These are phyloP conservation scores for Leucopsar rothschildi DNA, from an alignment of 2,113 vertebrate species.

Conservation along the genomic window DNA sequence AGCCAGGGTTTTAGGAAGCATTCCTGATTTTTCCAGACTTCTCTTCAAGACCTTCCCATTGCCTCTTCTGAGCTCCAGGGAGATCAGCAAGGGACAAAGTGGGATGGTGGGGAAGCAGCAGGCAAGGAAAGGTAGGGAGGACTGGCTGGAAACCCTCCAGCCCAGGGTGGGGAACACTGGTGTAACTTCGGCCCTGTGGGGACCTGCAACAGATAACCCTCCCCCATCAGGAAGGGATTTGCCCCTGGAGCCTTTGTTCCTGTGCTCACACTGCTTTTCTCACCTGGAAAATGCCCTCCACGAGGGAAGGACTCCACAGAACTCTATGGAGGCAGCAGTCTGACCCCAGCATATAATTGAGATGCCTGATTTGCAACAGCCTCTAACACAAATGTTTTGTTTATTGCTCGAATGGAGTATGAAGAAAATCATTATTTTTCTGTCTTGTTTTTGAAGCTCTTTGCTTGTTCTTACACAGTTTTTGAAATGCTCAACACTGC, in stretches of 20 bases:
- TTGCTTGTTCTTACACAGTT: not conserved
- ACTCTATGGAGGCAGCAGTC: not conserved
- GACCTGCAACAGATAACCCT: not conserved
- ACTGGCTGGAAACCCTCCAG: rapidly evolving
- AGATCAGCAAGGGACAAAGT: not conserved
- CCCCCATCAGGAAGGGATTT: not conserved
- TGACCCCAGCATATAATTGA: not conserved
- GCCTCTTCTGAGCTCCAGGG: not conserved
- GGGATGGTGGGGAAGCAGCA: not conserved
- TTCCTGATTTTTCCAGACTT: not conserved
- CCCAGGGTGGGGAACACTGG: not conserved
- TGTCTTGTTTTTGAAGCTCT: not conserved
- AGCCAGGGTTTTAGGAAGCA: not conserved
- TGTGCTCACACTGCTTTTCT: not conserved
- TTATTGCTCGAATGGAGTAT: not conserved
- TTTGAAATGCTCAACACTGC: not conserved
- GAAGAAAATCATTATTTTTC: not conserved
- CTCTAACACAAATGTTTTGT: not conserved
- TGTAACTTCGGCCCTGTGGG: not conserved
- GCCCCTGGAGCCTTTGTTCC: not conserved
- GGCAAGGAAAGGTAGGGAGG: not conserved
- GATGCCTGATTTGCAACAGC: not conserved
- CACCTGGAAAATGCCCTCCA: not conserved
- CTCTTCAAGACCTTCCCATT: not conserved
- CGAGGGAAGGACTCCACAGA: not conserved